Conservation (phyloP, 2,888 invertebrate species). For the Fabriciana adippe region DNA sequence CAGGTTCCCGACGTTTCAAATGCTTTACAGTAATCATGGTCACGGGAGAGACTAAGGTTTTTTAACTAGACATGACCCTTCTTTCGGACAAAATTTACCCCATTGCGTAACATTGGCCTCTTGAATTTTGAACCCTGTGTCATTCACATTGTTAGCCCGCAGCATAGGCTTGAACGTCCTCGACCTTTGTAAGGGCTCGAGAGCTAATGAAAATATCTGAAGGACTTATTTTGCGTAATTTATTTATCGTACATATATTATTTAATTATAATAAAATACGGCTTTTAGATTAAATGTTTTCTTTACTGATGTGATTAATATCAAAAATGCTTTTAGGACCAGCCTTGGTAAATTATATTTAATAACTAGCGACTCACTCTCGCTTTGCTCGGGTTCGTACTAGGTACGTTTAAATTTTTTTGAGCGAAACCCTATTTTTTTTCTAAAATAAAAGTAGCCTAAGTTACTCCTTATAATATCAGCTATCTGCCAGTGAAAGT, state of each 20-base stretch:
- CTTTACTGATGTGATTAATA: neutral
- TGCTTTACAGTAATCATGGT: no score
- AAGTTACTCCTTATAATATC: no score
- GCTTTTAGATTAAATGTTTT: neutral
- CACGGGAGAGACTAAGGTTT: no score
- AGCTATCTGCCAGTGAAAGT: no score
- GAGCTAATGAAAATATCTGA: constrained; percentile 22
- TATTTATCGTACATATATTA: neutral
- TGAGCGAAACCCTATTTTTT: no score
- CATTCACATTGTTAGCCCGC: constrained; percentile 15
- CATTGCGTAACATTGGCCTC: constrained; percentile 6
- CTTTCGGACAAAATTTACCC: neutral
- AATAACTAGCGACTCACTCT: no score
- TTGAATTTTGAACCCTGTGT: constrained; percentile 25
- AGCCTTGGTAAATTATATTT: neutral
- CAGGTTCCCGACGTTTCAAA: neutral
- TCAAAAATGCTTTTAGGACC: neutral
- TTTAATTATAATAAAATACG: neutral
- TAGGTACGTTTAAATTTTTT: no score
- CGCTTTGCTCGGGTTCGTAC: no score
- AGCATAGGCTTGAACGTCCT: constrained; percentile 17
- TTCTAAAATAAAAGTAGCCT: no score
- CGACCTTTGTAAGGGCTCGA: constrained; percentile 14
- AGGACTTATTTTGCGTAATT: constrained; percentile 2
- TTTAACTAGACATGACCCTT: neutral